Evolutionary conservation across 2,888 invertebrate genomes (phyloP), one percentile per base, ranked within the genome.

Genomic region (Nephrotoma appendiculata): DNA sequence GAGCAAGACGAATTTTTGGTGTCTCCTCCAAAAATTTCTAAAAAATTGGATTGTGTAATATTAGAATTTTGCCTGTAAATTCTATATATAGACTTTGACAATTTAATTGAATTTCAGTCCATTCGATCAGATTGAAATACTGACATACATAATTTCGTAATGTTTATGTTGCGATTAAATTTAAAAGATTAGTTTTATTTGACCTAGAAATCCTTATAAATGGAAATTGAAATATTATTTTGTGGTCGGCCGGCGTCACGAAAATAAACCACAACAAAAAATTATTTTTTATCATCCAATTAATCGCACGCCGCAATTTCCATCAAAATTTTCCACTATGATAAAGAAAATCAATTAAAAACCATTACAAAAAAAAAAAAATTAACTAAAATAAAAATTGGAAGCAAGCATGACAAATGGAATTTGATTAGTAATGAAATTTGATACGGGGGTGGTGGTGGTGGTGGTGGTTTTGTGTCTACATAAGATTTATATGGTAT

Each of bases 331-430:
- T 71, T 71, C 71, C 71, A 71, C 4, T 71, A 31, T 31, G 31
- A 31, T 71, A 71, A 71, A 31, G 71, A 31, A 71, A 71, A 71
- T 71, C 71, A 31, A 71, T 71, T 71, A 71, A 71, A 19, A 31
- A 71, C 71, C 71, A 71, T 19, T 71, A 71, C 9, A 44, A 52
- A n/a, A 71, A 71, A 71, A 71, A 31, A 71, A 71, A 15, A 52
- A 3, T 31, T 31, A 31, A 31, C 31, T 31, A 84, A 83, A 41
- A 84, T 42, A 42, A 6, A 84, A 84, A 84, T 42, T 43, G 84
- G 84, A 84, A 84, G 43, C 84, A 84, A 84, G 84, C 84, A 84
- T 84, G 84, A 84, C 84, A 84, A 84, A 42, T 71, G 71, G 41
- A 15, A 42, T 84, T 43, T 42, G 15, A 42, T 84, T 84, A 84